Conservation (phyloP, 92 coral and sea anemone genomes). For the Porites evermanni region DNA sequence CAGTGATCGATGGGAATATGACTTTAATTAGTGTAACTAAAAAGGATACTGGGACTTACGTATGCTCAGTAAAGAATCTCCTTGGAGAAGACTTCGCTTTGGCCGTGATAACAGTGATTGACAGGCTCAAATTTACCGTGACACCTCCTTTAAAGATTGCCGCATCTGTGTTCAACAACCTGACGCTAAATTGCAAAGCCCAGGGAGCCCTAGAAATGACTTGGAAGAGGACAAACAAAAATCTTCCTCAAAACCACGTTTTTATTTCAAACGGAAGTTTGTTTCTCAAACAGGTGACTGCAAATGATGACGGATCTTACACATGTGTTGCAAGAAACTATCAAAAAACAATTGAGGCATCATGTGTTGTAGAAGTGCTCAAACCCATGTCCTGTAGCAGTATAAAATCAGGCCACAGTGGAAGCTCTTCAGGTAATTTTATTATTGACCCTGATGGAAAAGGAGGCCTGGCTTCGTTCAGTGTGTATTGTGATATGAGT, state of each 20-base stretch:
- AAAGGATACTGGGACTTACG: conserved; percentile 37
- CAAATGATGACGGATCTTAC: conserved; percentile 40
- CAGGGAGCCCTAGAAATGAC: conserved; percentile 15
- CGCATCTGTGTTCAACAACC: not conserved
- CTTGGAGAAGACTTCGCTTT: conserved; percentile 24
- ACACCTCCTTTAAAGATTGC: not conserved
- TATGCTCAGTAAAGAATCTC: conserved; percentile 25
- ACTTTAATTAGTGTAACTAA: not conserved
- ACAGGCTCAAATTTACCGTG: conserved; percentile 14
- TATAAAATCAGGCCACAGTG: conserved; percentile 9
- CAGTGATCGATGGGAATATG: conserved; percentile 13
- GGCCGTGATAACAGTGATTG: conserved; percentile 27
- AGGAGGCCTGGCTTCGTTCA: conserved; percentile 32
- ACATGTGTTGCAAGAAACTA: conserved; percentile 51
- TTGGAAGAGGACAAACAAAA: conserved; percentile 25
- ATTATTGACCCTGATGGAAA: conserved; percentile 40
- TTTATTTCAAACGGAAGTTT: conserved; percentile 53
- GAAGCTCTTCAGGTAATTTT: conserved; percentile 11
- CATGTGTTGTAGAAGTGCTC: not conserved
- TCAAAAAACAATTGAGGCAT: conserved; percentile 41
- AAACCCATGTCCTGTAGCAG: conserved; percentile 38
- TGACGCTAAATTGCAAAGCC: conserved; percentile 29
- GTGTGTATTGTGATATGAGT: conserved; percentile 67
- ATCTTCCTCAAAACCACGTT: conserved; percentile 1
- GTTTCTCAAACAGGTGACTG: not conserved